These are phyloP conservation scores for Agrochola lota DNA, from an alignment of 2,888 invertebrate genomes.

Conservation along the genomic window DNA sequence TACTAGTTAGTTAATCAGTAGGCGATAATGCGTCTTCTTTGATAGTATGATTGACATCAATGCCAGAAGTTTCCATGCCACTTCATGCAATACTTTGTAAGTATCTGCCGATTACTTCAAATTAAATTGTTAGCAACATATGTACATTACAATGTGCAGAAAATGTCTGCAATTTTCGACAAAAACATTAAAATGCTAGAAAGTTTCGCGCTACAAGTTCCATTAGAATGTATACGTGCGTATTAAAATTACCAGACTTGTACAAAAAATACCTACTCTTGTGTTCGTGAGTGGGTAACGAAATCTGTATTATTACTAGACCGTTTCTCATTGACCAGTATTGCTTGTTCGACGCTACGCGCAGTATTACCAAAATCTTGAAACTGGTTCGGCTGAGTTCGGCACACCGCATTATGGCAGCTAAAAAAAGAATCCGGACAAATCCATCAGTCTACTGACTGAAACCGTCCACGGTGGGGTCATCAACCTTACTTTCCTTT, in stretches of 20 bases:
- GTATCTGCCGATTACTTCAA: constrained; percentile 5
- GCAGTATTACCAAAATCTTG: constrained; percentile 72
- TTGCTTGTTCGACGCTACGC: constrained; percentile 66
- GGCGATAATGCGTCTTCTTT: constrained; percentile 36
- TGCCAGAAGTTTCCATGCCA: constrained; percentile 26
- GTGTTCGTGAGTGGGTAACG: constrained; percentile 71
- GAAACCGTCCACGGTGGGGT: constrained; percentile 80
- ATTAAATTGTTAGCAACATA: constrained; percentile 10
- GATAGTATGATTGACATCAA: constrained; percentile 32
- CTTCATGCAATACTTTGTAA: constrained; percentile 12
- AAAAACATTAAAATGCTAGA: constrained; percentile 72
- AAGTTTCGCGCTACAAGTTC: constrained; percentile 76
- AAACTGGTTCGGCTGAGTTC: constrained; percentile 76
- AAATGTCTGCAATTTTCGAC: constrained; percentile 32
- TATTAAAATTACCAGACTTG: constrained; percentile 77
- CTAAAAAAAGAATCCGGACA: constrained; percentile 83
- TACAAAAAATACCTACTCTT: constrained; percentile 67
- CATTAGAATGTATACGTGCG: constrained; percentile 77
- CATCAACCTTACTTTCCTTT: constrained; percentile 87
- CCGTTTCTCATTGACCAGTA: constrained; percentile 60
- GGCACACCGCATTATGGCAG: constrained; percentile 76
- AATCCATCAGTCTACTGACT: constrained; percentile 80
- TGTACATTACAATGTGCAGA: constrained; percentile 22
- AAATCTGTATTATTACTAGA: constrained; percentile 72
- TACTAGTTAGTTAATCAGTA: constrained; percentile 41